These are phyloP conservation scores for Peromyscus nudipes DNA, from an alignment of 2,797 vertebrate genomes.

Conservation along the genomic window DNA sequence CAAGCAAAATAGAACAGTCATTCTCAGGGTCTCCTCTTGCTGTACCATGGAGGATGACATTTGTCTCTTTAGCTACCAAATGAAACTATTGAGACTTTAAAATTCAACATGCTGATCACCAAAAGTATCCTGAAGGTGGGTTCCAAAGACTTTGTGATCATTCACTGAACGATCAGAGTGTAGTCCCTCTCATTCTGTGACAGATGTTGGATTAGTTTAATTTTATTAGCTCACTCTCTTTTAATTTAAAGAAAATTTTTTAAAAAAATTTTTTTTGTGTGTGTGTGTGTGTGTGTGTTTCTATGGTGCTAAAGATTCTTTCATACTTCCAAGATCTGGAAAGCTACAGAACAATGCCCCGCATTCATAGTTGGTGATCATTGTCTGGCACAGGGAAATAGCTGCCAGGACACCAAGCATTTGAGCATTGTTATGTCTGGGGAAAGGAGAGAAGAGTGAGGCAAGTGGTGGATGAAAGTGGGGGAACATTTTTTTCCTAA, in stretches of 20 bases:
- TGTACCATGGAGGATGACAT: background rate
- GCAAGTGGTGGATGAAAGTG: background rate
- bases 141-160: slow-evolving; percentile 55
- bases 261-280: background rate
- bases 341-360: slow-evolving; percentile 47
- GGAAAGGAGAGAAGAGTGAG: background rate
- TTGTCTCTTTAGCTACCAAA: slow-evolving; percentile 16
- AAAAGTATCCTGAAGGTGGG: background rate
- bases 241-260: slow-evolving; percentile 30
- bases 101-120: background rate
- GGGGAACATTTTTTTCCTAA: slow-evolving; percentile 19
- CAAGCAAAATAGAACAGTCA: slow-evolving; percentile 37
- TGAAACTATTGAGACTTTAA: slow-evolving; percentile 47
- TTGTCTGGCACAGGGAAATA: background rate
- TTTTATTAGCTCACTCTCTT: slow-evolving; percentile 19
- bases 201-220: slow-evolving; percentile 35
- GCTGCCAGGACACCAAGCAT: background rate
- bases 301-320: slow-evolving; percentile 15
- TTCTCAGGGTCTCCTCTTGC: background rate
- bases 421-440: slow-evolving; percentile 52
- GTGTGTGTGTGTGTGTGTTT: background rate
- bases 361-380: background rate
- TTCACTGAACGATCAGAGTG: background rate
- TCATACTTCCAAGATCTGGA: slow-evolving; percentile 22
- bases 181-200: background rate